Conservation (phyloP, 2,113 vertebrate species). For the Phylloscopus whistleri region DNA sequence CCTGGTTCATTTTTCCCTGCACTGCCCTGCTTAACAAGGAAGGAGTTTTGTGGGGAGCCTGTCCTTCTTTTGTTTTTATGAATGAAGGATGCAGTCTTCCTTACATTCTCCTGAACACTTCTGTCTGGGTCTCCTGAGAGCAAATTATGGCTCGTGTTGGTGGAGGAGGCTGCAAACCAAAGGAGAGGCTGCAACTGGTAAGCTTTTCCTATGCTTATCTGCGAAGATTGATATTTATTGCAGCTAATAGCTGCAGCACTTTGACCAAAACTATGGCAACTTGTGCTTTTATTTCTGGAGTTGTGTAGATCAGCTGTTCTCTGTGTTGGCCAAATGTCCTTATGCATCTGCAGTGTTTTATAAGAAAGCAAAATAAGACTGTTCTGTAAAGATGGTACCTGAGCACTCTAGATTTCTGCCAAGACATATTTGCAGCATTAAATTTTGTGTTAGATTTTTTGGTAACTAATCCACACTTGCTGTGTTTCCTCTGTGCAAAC, state of each 20-base stretch:
- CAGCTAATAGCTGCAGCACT: background rate
- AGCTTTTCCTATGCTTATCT: background rate
- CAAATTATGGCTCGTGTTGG: background rate
- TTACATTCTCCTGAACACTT: background rate
- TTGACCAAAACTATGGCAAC: background rate
- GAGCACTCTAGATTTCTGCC: background rate
- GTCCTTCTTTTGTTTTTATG: background rate
- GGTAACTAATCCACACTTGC: background rate
- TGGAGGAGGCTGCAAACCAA: background rate
- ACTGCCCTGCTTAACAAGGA: background rate
- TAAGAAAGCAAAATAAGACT: background rate
- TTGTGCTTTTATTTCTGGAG: background rate
- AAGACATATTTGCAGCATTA: background rate
- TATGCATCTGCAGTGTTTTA: background rate
- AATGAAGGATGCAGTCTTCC: background rate
- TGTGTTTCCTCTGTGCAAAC: background rate
- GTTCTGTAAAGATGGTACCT: background rate
- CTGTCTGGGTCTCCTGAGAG: background rate
- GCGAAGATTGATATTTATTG: background rate
- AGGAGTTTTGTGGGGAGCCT: background rate
- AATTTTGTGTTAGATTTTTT: background rate
- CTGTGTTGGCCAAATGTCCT: background rate
- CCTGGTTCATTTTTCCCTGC: background rate
- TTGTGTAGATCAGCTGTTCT: background rate
- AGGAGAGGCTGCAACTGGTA: background rate